These are phyloP conservation scores for Dynastes tityus DNA, from an alignment of 2,888 invertebrate genomes.

Conservation along the genomic window DNA sequence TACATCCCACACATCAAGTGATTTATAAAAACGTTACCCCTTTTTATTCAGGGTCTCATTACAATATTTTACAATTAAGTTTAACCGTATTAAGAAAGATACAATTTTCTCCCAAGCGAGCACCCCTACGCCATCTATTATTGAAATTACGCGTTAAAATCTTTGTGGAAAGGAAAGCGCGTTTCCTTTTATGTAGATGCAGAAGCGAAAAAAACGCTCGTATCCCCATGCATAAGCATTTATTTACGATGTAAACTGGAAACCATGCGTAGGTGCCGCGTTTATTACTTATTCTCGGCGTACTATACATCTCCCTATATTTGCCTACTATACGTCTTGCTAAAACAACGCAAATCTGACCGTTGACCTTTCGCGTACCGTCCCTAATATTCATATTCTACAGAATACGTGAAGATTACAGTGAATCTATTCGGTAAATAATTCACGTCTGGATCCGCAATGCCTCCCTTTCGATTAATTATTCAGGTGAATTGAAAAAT, in stretches of 20 bases:
- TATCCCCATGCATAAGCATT: not conserved
- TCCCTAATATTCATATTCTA: conserved; percentile 36
- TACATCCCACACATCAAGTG: too few relatives aligned
- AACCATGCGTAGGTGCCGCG: not conserved
- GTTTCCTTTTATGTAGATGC: not conserved
- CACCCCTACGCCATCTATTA: not conserved
- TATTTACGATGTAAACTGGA: not conserved
- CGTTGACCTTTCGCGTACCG: conserved; percentile 22
- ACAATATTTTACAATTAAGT: too few relatives aligned
- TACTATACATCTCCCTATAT: not conserved
- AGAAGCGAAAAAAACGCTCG: not conserved
- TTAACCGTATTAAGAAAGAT: too few relatives aligned
- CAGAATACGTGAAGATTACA: conserved; percentile 13
- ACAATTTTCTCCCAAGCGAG: too few relatives aligned
- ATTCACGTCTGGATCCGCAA: conserved; percentile 22
- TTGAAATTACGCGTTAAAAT: not conserved
- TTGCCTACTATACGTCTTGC: not conserved
- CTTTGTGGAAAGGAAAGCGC: not conserved
- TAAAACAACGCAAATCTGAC: conserved; percentile 13
- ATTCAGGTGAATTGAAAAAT: conserved; percentile 42
- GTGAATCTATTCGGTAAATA: conserved; percentile 30
- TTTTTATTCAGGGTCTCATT: too few relatives aligned
- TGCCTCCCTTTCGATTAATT: conserved; percentile 22
- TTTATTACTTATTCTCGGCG: not conserved
- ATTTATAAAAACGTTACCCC: too few relatives aligned